Percentiles rank a stretch among this genome's conserved stretches.
These are phyloP conservation scores for Hestina assimilis DNA, from an alignment of 1,140 invertebrate genomes.

Conservation along the genomic window DNA sequence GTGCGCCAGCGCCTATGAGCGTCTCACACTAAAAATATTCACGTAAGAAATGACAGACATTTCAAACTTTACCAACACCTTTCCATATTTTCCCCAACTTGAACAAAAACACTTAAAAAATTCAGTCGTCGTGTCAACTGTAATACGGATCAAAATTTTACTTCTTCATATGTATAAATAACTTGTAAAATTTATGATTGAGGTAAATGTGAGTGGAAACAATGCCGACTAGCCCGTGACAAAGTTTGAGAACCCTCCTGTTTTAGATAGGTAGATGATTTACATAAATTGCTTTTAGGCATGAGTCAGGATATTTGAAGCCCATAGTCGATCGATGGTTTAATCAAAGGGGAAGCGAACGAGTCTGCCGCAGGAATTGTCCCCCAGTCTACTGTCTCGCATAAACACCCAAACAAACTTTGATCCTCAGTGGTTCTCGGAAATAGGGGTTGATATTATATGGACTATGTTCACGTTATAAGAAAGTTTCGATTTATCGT, in stretches of 20 bases:
- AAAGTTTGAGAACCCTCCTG: not conserved
- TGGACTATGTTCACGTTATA: not conserved
- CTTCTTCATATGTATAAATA: too few species aligned
- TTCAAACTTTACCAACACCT: too few species aligned
- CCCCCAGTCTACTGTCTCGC: constrained; percentile 16
- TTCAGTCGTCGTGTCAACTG: too few species aligned
- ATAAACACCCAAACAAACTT: constrained; percentile 26
- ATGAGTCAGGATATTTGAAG: constrained; percentile 46
- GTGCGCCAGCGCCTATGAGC: too few species aligned
- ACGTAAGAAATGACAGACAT: too few species aligned
- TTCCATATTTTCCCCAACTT: too few species aligned
- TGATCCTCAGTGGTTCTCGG: constrained; percentile 21
- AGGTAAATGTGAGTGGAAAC: not conserved
- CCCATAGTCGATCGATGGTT: constrained; percentile 49
- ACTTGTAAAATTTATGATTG: not conserved
- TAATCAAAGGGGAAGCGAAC: constrained; percentile 38
- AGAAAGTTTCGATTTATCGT: not conserved
- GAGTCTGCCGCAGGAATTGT: constrained; percentile 42
- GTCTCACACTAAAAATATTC: too few species aligned
- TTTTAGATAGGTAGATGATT: not conserved
- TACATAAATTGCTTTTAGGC: constrained; percentile 17
- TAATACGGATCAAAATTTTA: too few species aligned
- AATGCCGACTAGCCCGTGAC: not conserved
- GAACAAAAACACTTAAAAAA: too few species aligned
- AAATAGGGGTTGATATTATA: constrained; percentile 10